phyloP scores from a whole-genome alignment of 2,888 invertebrate genomes.

The Xanthostigma xanthostigma region DNA sequence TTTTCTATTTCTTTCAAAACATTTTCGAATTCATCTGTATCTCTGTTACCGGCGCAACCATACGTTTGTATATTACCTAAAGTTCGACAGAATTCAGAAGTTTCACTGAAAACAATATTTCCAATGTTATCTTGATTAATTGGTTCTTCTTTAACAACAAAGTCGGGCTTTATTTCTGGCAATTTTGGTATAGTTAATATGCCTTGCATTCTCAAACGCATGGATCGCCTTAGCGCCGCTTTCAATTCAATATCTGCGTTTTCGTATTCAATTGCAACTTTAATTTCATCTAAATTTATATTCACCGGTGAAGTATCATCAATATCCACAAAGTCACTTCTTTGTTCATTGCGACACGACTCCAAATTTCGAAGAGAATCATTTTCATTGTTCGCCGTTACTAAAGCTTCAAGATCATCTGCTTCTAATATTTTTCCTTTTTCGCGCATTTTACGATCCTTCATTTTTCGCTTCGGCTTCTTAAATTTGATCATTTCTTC shows the following conservation, averaged over 20 bases:
- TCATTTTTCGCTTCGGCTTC: conserved; percentile 62
- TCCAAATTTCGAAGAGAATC: conserved; percentile 4
- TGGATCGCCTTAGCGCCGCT: conserved; percentile 38
- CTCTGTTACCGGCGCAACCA: conserved; percentile 79
- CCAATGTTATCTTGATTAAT: conserved; percentile 23
- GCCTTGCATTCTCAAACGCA: conserved; percentile 27
- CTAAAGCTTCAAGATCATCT: conserved; percentile 47
- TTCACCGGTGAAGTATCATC: conserved; percentile 45
- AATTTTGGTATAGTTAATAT: conserved; percentile 19
- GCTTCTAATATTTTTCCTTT: conserved; percentile 47
- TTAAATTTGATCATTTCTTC: conserved; percentile 81
- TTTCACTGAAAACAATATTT: conserved; percentile 75
- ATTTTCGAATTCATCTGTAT: conserved; percentile 41
- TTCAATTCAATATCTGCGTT: conserved; percentile 24
- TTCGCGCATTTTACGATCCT: conserved; percentile 43
- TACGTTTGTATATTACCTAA: conserved; percentile 89
- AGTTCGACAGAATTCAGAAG: conserved; percentile 93
- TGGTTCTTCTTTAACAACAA: conserved; percentile 18
- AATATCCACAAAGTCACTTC: conserved; percentile 33
- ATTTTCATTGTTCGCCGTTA: neutral
- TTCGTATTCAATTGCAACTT: conserved; percentile 41
- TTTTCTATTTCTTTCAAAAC: conserved; percentile 18
- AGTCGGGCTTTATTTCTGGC: conserved; percentile 23
- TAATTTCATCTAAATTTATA: conserved; percentile 35
- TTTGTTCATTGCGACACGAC: conserved; percentile 28